Conservation (phyloP, 2,113 vertebrate species). For the Jacana jacana region DNA sequence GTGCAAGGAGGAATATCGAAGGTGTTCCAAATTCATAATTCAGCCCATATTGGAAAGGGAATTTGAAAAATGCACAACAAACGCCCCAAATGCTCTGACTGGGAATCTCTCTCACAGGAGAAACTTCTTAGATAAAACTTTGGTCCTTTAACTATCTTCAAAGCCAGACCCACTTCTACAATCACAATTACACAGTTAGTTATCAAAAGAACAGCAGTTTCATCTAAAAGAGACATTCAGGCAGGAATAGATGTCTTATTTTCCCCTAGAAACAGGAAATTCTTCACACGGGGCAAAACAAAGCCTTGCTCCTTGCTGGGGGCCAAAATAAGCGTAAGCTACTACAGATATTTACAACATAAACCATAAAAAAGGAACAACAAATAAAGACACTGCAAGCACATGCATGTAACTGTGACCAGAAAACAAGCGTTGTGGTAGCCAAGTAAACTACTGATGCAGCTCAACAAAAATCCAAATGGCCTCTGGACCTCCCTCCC, state of each 20-base stretch:
- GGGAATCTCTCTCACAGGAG: neutral
- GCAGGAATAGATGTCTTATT: neutral
- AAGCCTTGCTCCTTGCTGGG: neutral
- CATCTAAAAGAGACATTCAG: neutral
- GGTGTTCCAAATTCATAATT: neutral
- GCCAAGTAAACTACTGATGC: neutral
- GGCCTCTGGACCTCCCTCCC: neutral
- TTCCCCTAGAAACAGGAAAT: neutral
- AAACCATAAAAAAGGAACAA: neutral
- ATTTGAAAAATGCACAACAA: neutral
- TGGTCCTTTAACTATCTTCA: neutral
- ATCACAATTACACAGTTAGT: neutral
- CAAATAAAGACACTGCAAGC: neutral
- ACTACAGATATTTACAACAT: neutral
- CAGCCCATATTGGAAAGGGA: neutral
- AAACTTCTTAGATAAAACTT: neutral
- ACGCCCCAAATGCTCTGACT: neutral
- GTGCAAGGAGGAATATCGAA: neutral
- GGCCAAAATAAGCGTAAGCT: neutral
- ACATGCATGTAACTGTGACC: neutral
- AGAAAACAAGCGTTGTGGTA: neutral
- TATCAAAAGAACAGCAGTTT: neutral
- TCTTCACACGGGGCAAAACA: neutral
- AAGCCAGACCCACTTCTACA: neutral
- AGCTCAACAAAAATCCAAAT: neutral